Evolutionary conservation across 2,113 vertebrate species (phyloP).

Genomic region (Boulengeromyrus knoepffleri): DNA sequence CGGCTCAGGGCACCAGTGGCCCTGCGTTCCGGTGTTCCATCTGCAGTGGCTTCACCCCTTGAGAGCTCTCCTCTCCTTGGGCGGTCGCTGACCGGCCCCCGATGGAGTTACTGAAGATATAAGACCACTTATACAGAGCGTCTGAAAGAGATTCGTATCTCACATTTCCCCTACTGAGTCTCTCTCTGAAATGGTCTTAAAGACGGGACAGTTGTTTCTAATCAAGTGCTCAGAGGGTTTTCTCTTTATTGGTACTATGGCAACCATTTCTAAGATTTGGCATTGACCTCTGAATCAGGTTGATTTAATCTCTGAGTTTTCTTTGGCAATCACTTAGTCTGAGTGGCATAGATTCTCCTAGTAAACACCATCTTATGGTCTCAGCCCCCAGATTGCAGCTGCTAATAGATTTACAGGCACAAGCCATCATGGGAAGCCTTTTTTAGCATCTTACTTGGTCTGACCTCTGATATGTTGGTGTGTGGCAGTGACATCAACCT

Average conservation of each 20-base stretch:
- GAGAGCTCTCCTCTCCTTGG: background rate
- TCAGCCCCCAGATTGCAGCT: background rate
- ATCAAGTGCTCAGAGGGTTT: slow-evolving; percentile 15
- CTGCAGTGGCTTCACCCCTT: background rate
- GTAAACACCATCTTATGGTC: background rate
- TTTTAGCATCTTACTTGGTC: background rate
- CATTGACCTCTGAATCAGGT: background rate
- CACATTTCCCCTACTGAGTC: background rate
- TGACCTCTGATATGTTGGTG: background rate
- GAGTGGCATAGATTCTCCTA: background rate
- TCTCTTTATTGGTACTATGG: background rate
- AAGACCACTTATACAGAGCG: background rate
- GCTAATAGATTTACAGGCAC: background rate
- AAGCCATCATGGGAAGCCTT: background rate
- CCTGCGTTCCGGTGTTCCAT: background rate
- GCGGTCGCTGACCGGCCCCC: background rate
- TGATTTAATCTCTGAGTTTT: slow-evolving; percentile 9
- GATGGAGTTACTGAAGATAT: slow-evolving; percentile 5
- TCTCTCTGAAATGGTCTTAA: background rate
- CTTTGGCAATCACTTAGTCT: background rate
- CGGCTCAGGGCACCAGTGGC: background rate
- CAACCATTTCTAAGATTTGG: slow-evolving; percentile 5
- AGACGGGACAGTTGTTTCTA: slow-evolving; percentile 24
- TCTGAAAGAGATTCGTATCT: slow-evolving; percentile 20
- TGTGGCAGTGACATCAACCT: background rate